Evolutionary conservation across 2,797 vertebrate species (phyloP), one percentile per base, ranked within the genome.

Genomic region (Strix occidentalis): DNA sequence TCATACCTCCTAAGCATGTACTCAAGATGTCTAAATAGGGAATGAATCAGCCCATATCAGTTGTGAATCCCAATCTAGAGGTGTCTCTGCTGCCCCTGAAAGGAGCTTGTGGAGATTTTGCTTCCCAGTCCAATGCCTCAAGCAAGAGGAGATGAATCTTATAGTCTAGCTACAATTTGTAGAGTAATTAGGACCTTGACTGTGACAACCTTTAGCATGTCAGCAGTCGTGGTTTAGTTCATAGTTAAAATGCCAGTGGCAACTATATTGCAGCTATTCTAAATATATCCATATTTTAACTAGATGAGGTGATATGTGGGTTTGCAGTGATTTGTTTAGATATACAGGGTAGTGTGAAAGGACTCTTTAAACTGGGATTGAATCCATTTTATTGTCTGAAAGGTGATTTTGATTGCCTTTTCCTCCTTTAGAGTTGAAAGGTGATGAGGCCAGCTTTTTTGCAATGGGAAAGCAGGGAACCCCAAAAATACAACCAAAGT

Each of bases 181-280:
- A 81, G 92, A 78, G 81, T 84, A 95, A 95, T 94, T 94, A 94
- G 81, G 92, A 80, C 68, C 53, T 93, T 25, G 93, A 81, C 82
- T 91, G 72, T 72, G 89, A 80, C 64, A 95, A 92, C 90, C 89
- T 94, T 89, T 89, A 96, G 82, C 89, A 69, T 95, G 90, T 94
- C 93, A 95, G 68, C 82, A 80, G 76, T 71, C 2, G 3, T 90
- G 77, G 87, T 85, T 95, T 90, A 87, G 66, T 74, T 96, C 80
- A 16, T 46, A 87, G 81, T 94, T 85, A 95, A 95, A 93, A 77
- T 65, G 84, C 75, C 71, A 45, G 61, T 46, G 72, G 90, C 63
- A 81, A 43, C 57, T 72, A 20, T 63, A 63, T 80, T 93, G 78
- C 87, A 93, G 72, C 69, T 84, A 64, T 78, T 91, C 86, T 45